A percentile compares a stretch with the other conserved stretches of the same genome.
Evolutionary conservation across 1,140 invertebrate genomes (phyloP).

Genomic region (Drosophila eugracilis): DNA sequence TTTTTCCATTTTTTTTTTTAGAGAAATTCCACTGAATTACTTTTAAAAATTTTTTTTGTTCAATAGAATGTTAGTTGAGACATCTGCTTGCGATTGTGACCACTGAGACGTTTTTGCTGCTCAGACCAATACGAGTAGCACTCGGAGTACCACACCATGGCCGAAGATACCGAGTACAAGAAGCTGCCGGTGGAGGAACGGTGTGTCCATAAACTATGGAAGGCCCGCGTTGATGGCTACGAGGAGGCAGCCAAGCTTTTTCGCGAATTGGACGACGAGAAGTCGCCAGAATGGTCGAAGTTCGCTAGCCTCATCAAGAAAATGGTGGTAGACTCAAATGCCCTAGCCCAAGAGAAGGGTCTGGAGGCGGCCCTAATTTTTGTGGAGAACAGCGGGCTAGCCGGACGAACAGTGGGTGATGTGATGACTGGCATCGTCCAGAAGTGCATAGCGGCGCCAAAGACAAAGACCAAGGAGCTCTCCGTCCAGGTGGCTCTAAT

Average conservation of each 20-base stretch:
- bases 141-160: constrained; percentile 86
- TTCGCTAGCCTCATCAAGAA: constrained; percentile 97
- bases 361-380: constrained; percentile 95
- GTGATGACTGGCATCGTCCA: constrained; percentile 95
- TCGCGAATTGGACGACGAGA: constrained; percentile 94
- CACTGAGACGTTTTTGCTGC: constrained; percentile 21
- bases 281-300: constrained; percentile 96
- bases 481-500: constrained; percentile 95
- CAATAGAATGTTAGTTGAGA: constrained; percentile 28
- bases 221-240: constrained; percentile 96
- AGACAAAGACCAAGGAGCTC: constrained; percentile 96
- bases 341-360: constrained; percentile 97
- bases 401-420: constrained; percentile 94
- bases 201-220: constrained; percentile 97
- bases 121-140: constrained; percentile 14
- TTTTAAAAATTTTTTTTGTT: constrained; percentile 8
- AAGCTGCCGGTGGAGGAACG: constrained; percentile 96
- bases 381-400: constrained; percentile 94
- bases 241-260: constrained; percentile 97
- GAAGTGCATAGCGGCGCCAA: constrained; percentile 96
- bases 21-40: constrained; percentile 8
- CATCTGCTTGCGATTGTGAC: constrained; percentile 2
- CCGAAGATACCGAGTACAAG: constrained; percentile 95
- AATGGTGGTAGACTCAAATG: constrained; percentile 98
- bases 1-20: constrained; percentile 17